phyloP scores from a whole-genome alignment of 1,140 invertebrate genomes.

The Ctenoplectra terminalis region DNA sequence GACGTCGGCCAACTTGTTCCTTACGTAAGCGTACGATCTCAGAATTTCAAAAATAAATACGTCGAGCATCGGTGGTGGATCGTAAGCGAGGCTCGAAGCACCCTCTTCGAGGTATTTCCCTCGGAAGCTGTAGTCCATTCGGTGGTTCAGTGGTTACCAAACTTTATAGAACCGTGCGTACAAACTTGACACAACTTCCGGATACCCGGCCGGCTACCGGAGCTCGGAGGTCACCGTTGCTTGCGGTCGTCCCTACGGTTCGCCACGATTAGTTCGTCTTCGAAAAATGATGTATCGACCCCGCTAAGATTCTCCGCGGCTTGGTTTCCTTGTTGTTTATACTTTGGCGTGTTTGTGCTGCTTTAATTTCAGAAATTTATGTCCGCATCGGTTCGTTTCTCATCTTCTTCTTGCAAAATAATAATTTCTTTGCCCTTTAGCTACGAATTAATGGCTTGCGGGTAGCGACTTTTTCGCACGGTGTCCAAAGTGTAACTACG shows the following conservation, averaged over 20 bases:
- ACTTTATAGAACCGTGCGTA: conserved; percentile 14
- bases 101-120: conserved; percentile 18
- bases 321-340: neutral
- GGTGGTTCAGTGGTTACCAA: conserved; percentile 9
- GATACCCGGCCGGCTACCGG: neutral
- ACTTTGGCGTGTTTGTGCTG: neutral
- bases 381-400: neutral
- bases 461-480: too few species aligned
- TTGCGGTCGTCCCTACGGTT: neutral
- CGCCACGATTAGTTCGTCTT: neutral
- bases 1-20: neutral
- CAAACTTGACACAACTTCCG: conserved; percentile 42
- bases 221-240: neutral
- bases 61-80: neutral
- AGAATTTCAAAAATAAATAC: conserved; percentile 31
- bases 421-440: too few species aligned
- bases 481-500: too few species aligned
- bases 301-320: neutral
- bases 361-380: neutral
- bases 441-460: too few species aligned
- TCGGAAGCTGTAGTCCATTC: neutral
- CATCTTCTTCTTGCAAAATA: too few species aligned
- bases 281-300: neutral
- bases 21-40: neutral
- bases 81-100: neutral